phyloP scores from a whole-genome alignment of 2,888 invertebrate species.

The Cerastis leucographa region DNA sequence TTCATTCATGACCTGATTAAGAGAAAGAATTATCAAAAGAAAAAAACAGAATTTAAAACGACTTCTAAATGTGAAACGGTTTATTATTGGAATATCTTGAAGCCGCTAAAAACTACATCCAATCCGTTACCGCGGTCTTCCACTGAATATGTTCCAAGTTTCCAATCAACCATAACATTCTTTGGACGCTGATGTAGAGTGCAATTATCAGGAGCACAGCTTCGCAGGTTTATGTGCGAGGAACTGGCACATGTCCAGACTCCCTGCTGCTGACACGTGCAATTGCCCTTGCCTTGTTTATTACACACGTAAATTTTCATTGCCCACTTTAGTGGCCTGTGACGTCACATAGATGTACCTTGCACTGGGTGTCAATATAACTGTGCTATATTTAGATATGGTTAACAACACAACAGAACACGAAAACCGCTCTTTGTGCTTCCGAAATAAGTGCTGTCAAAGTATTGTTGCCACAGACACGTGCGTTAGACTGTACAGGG shows the following conservation, averaged over 20 bases:
- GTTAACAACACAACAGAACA: neutral
- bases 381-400: neutral
- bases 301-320: no score
- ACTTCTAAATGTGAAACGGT: neutral
- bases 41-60: neutral
- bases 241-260: slow-evolving; percentile 60
- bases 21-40: neutral
- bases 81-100: neutral
- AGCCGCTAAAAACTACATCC: neutral
- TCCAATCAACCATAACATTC: slow-evolving; percentile 45
- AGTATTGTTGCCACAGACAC: neutral
- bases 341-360: slow-evolving; percentile 37
- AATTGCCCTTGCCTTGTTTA: no score
- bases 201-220: slow-evolving; percentile 47
- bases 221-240: slow-evolving; percentile 35
- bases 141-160: slow-evolving; percentile 17
- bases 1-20: neutral
- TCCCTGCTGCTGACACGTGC: slow-evolving; percentile 52
- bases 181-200: slow-evolving; percentile 50
- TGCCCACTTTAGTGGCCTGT: slow-evolving; percentile 38
- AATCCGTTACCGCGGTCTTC: slow-evolving; percentile 1
- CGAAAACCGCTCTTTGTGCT: neutral
- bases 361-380: slow-evolving; percentile 1
- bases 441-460: neutral
- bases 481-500: neutral